Evolutionary conservation across 2,888 invertebrate species (phyloP), one percentile per base, ranked within the genome.

Genomic region (Pharmacophagus antenor): DNA sequence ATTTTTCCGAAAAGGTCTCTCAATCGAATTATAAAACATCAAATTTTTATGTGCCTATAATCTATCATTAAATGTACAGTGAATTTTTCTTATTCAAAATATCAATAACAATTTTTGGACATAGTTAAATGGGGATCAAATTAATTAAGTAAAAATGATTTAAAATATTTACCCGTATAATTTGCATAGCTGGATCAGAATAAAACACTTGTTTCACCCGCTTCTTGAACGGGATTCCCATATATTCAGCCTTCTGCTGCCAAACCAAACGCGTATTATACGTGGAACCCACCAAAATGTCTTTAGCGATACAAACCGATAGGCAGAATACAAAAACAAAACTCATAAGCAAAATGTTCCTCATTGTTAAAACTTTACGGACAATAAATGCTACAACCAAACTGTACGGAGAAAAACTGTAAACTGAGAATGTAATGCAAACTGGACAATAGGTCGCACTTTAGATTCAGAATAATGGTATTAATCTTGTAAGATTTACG

Each of bases 151-250:
- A 37, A n/a, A 27, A 15, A 4, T 37, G 4, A n/a, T 37, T 37
- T 37, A 18, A 6, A 44, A 17, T 4, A 22, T 23, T 31, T 68
- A 82, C 83, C 72, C 66, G 77, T 31, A 84, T 79, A 12, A 75
- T 62, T 69, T 78, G 74, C 62, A 80, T 80, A 5, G 67, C 67
- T 8, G 84, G 76, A 62, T 84, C 82, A 0, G 81, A 70, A 63
- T 73, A 87, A 64, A 88, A 88, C 1, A 79, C 63, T 67, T 84
- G 78, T 62, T 86, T 88, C 0, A 84, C 81, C 48, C 87, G 73
- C 62, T 85, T 87, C 60, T 73, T 79, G 51, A 87, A 86, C 0
- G 83, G 87, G 44, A 83, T 62, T 7, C 73, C 76, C 66, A 72
- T 73, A 56, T 82, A 85, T 1, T 86, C 77, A 2, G 72, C 74